These are phyloP conservation scores for Drosophila robusta DNA, from an alignment of 2,888 invertebrate species.

Conservation along the genomic window DNA sequence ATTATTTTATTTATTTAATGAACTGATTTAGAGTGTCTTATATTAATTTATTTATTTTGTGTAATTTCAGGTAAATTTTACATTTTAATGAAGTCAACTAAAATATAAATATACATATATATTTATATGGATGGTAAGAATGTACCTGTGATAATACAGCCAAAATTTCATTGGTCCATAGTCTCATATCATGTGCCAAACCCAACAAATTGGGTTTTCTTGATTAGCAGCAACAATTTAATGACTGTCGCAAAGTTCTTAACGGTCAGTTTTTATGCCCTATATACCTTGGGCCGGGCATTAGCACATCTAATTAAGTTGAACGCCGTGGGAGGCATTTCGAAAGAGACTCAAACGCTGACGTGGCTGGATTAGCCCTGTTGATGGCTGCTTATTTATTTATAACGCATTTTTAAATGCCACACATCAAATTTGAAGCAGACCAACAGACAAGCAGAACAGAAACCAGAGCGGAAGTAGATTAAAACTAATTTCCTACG, in stretches of 20 bases:
- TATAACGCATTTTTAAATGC: constrained; percentile 69
- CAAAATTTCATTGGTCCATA: no score
- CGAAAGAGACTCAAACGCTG: constrained; percentile 56
- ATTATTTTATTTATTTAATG: background rate
- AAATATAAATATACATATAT: background rate
- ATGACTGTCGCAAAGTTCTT: constrained; percentile 37
- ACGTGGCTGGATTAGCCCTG: constrained; percentile 28
- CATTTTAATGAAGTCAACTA: constrained; percentile 5
- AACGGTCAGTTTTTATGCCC: constrained; percentile 39
- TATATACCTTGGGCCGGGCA: constrained; percentile 21
- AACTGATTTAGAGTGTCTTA: no score
- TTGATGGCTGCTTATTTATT: constrained; percentile 63
- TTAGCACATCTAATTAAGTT: constrained; percentile 51
- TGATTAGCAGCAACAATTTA: constrained; percentile 23
- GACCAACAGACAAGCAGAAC: constrained; percentile 17
- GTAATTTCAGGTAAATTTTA: constrained; percentile 56
- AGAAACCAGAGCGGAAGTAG: constrained; percentile 64
- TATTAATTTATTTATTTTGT: constrained; percentile 2
- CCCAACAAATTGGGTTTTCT: background rate
- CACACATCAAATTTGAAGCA: constrained; percentile 22
- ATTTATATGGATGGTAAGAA: constrained; percentile 13
- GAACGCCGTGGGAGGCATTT: constrained; percentile 31
- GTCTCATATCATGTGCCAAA: background rate
- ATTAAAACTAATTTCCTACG: constrained; percentile 78
- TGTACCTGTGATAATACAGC: background rate